These are phyloP conservation scores for Thera britannica DNA, from an alignment of 2,888 invertebrate genomes.

Conservation along the genomic window DNA sequence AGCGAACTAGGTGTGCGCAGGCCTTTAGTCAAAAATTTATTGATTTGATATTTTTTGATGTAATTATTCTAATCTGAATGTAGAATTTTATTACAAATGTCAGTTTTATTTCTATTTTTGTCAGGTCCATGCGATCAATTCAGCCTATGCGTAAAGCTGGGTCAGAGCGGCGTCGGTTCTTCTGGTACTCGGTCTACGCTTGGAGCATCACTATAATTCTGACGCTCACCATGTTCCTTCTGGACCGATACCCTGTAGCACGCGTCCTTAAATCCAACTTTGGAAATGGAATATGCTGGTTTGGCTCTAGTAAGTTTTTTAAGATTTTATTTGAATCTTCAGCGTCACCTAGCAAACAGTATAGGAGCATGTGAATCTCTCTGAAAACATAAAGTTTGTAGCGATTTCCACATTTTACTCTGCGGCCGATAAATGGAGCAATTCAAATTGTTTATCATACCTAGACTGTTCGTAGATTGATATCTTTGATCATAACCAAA, in stretches of 20 bases:
- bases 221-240: constrained; percentile 80
- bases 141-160: constrained; percentile 73
- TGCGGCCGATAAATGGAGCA: constrained; percentile 16
- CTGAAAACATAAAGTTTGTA: background rate
- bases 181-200: constrained; percentile 88
- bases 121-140: constrained; percentile 78
- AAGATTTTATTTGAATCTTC: background rate
- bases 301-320: constrained; percentile 80
- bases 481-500: constrained; percentile 32
- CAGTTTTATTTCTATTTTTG: background rate
- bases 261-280: constrained; percentile 84
- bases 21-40: no score
- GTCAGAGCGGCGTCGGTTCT: constrained; percentile 84
- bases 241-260: constrained; percentile 79
- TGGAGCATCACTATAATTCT: constrained; percentile 87
- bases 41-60: no score
- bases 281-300: constrained; percentile 87
- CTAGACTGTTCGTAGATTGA: constrained; percentile 6
- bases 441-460: constrained; percentile 25
- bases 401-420: constrained; percentile 23
- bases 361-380: no score
- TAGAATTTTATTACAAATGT: background rate
- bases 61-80: no score
- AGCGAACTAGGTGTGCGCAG: no score
- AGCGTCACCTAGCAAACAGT: background rate